Evolutionary conservation across 2,888 invertebrate species (phyloP).

Genomic region (Drosophila colorata): DNA sequence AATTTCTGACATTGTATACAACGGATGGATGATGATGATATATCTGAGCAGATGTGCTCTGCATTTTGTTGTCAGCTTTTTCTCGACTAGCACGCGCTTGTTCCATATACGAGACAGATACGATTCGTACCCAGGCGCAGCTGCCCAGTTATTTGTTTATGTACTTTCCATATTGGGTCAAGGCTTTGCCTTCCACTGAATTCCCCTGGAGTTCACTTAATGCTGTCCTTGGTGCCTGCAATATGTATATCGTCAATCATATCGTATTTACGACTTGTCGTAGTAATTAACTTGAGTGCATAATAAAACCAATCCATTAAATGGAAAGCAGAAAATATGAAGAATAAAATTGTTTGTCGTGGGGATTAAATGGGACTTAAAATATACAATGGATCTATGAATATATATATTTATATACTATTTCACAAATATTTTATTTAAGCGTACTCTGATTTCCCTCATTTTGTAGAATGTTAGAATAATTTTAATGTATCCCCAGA

Average conservation of each 20-base stretch:
- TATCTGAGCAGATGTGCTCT: conserved; percentile 72
- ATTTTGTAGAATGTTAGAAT: too few species aligned
- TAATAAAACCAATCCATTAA: conserved; percentile 20
- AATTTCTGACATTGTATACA: conserved; percentile 65
- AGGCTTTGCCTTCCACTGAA: conserved; percentile 25
- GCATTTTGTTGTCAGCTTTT: conserved; percentile 40
- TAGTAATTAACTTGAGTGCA: conserved; percentile 40
- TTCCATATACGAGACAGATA: conserved; percentile 21
- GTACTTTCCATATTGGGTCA: conserved; percentile 49
- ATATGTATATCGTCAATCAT: conserved; percentile 16
- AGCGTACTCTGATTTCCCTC: too few species aligned
- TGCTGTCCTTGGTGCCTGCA: conserved; percentile 13
- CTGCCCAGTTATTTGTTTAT: conserved; percentile 16
- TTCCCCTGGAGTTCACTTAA: conserved; percentile 13
- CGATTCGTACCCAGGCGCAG: neutral
- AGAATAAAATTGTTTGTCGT: neutral
- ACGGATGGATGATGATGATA: conserved; percentile 70
- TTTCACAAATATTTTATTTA: too few species aligned
- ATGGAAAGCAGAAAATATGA: neutral
- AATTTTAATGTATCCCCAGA: too few species aligned
- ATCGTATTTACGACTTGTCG: neutral
- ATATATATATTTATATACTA: too few species aligned
- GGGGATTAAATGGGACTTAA: neutral
- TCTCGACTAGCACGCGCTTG: conserved; percentile 37
- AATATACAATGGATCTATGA: too few species aligned